phyloP scores from a whole-genome alignment of 2,113 vertebrate genomes.

The Pelvicachromis taeniatus region DNA sequence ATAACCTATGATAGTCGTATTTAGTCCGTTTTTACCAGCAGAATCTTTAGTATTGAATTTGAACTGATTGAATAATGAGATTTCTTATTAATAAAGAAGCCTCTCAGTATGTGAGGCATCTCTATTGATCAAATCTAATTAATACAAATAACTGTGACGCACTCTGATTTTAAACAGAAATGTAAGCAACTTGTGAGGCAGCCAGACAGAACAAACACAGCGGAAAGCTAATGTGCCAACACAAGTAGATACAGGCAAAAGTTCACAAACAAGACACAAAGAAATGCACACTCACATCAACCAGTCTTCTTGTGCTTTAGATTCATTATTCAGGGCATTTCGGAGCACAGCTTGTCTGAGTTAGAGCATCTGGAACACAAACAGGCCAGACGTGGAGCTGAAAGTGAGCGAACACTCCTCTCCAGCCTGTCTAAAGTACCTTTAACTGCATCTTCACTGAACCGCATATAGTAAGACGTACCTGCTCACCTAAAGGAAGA shows the following conservation, averaged over 20 bases:
- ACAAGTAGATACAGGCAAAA: background rate
- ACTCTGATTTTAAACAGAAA: background rate
- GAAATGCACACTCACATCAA: conserved; percentile 6
- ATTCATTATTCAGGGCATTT: conserved; percentile 60
- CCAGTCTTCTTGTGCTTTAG: conserved; percentile 25
- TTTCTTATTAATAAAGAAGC: too few relatives aligned
- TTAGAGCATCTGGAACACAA: conserved; percentile 62
- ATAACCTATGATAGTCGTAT: background rate
- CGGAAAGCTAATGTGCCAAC: background rate
- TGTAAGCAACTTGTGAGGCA: background rate
- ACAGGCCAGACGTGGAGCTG: conserved; percentile 39
- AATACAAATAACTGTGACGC: background rate
- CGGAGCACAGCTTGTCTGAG: conserved; percentile 45
- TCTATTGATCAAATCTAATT: background rate
- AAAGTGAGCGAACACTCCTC: background rate
- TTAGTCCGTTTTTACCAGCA: background rate
- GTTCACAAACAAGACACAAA: background rate
- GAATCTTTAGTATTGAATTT: background rate
- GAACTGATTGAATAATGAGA: background rate
- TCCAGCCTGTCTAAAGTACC: background rate
- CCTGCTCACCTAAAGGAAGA: conserved; percentile 3
- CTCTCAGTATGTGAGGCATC: background rate
- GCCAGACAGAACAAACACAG: background rate
- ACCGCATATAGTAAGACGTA: background rate
- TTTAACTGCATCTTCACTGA: background rate